These are phyloP conservation scores for Thamnaconus septentrionalis DNA, from an alignment of 2,113 vertebrate species.

Conservation along the genomic window DNA sequence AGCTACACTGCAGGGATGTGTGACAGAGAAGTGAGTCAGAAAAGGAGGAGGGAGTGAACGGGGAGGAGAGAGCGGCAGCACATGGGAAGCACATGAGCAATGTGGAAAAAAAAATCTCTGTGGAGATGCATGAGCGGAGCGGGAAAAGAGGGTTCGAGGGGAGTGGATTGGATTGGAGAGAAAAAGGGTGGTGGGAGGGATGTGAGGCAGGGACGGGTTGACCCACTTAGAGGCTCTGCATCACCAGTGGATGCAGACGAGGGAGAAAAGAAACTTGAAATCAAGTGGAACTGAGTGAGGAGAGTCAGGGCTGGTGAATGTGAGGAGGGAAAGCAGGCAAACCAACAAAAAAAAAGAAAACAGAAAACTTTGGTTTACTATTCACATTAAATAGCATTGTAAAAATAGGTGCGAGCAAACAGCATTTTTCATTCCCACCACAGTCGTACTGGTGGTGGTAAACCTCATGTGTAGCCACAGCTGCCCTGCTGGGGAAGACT, in stretches of 20 bases:
- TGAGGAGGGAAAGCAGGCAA: too few species aligned
- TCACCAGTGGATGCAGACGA: conserved; percentile 30
- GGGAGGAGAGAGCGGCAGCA: conserved; percentile 32
- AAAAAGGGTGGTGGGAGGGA: conserved; percentile 27
- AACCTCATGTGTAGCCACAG: too few species aligned
- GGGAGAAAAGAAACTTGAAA: not conserved
- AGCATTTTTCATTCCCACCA: not conserved
- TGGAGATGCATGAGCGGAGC: conserved; percentile 22
- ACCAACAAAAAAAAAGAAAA: too few species aligned
- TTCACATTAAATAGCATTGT: not conserved
- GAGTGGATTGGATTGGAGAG: conserved; percentile 24
- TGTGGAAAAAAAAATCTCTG: conserved; percentile 17
- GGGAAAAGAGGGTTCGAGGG: conserved; percentile 4
- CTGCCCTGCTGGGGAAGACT: too few species aligned
- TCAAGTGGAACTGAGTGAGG: not conserved
- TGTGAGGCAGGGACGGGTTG: conserved; percentile 48
- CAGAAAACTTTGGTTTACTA: too few species aligned
- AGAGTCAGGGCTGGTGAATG: too few species aligned
- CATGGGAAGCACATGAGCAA: conserved; percentile 60
- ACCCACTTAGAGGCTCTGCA: conserved; percentile 71
- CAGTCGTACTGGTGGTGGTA: too few species aligned
- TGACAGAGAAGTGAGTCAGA: conserved; percentile 33
- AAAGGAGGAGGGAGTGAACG: not conserved
- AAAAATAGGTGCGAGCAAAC: not conserved
- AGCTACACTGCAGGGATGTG: conserved; percentile 12